Conservation (phyloP, 2,113 vertebrate species). For the Ctenomys sociabilis region DNA sequence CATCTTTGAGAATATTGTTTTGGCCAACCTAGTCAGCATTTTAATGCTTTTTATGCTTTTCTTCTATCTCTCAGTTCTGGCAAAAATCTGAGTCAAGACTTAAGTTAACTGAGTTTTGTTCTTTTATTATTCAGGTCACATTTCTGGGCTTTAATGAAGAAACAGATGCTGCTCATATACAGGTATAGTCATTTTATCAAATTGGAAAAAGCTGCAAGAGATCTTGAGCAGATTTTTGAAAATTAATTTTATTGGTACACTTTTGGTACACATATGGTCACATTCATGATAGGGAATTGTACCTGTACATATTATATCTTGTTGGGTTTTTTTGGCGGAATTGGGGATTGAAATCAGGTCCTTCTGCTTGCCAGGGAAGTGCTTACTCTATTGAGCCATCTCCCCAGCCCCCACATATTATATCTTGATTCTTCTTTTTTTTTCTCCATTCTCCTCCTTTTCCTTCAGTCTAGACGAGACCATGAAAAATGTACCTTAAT, state of each 20-base stretch:
- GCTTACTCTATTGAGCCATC: too few species aligned
- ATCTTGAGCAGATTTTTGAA: neutral
- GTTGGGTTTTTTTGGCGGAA: too few species aligned
- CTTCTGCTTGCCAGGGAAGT: too few species aligned
- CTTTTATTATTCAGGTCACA: conserved; percentile 89
- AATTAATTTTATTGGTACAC: neutral
- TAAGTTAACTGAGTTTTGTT: conserved; percentile 50
- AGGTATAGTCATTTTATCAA: conserved; percentile 86
- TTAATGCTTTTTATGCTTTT: neutral
- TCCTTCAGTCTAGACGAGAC: neutral
- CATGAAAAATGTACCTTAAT: conserved; percentile 16
- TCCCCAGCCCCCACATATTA: too few species aligned
- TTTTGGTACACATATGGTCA: neutral
- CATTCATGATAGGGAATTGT: neutral
- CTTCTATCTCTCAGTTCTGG: neutral
- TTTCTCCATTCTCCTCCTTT: neutral
- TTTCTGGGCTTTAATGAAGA: conserved; percentile 93
- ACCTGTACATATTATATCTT: neutral
- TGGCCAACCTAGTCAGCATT: neutral
- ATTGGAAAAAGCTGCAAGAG: neutral
- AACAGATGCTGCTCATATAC: conserved; percentile 86
- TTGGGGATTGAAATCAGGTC: too few species aligned
- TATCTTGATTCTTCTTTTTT: neutral
- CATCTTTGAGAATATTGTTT: conserved; percentile 34
- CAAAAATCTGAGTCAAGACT: neutral